These are phyloP conservation scores for Chrysogorgia sp. DNA, from an alignment of 92 coral and sea anemone genomes.

Conservation along the genomic window DNA sequence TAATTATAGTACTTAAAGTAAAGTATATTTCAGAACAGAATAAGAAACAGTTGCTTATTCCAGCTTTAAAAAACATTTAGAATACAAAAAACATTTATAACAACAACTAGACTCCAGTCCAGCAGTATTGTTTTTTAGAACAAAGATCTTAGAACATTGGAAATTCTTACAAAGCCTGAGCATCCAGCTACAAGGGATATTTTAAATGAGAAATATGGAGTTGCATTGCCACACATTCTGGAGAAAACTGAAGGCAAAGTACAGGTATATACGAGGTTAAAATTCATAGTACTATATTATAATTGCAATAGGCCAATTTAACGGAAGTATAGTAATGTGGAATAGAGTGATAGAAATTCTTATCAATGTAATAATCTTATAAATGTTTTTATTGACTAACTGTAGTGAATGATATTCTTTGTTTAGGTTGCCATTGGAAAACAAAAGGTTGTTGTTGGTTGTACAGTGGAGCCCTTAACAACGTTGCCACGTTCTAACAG, in stretches of 20 bases:
- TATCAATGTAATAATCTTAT: too few species aligned
- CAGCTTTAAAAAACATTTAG: neutral
- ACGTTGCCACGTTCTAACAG: conserved; percentile 89
- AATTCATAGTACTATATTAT: neutral
- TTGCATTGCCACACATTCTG: conserved; percentile 79
- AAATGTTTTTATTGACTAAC: neutral
- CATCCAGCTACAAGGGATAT: conserved; percentile 70
- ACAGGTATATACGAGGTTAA: neutral
- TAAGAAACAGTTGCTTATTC: too few species aligned
- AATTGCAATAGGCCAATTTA: too few species aligned
- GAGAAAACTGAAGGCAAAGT: conserved; percentile 76
- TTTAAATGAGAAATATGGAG: conserved; percentile 83
- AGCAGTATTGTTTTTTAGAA: conserved; percentile 52
- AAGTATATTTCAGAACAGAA: too few species aligned
- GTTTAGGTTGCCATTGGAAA: conserved; percentile 48
- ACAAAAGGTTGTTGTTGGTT: conserved; percentile 72
- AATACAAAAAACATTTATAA: neutral
- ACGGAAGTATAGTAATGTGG: too few species aligned
- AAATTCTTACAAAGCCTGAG: conserved; percentile 74
- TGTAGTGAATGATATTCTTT: neutral
- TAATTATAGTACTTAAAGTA: too few species aligned
- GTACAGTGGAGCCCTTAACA: conserved; percentile 78
- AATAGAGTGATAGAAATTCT: neutral
- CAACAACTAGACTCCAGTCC: neutral
- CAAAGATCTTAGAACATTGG: conserved; percentile 78